These are phyloP conservation scores for Chaetophractus vellerosus DNA, from an alignment of 2,797 vertebrate species.

Conservation along the genomic window DNA sequence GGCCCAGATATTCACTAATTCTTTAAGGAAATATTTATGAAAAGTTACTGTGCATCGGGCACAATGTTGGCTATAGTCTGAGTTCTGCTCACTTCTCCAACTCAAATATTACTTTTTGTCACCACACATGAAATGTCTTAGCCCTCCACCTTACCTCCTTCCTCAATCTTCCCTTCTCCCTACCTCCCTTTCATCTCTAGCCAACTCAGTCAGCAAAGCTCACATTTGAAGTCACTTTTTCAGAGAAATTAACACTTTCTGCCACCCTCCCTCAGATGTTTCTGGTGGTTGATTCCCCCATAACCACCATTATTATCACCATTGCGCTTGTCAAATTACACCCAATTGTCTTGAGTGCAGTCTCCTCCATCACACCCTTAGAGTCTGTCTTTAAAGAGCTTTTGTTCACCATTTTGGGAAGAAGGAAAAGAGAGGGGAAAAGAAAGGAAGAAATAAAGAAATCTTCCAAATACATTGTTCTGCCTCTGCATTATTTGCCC, in stretches of 20 bases:
- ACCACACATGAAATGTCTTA: background rate
- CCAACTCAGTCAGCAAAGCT: background rate
- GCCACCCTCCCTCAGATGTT: background rate
- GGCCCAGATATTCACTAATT: background rate
- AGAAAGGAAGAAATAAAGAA: background rate
- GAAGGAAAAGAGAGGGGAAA: background rate
- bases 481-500: background rate
- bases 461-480: background rate
- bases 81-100: background rate
- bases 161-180: background rate
- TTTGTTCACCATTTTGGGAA: background rate
- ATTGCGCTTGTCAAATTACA: background rate
- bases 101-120: background rate
- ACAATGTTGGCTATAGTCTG: background rate
- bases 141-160: background rate
- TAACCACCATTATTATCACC: background rate
- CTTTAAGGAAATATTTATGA: background rate
- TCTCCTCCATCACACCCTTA: background rate
- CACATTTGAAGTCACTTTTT: slow-evolving; percentile 15
- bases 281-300: background rate
- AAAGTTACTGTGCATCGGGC: background rate
- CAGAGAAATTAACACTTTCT: background rate
- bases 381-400: background rate
- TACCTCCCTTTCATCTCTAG: background rate
- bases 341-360: too few relatives aligned